A percentile compares a stretch with the other conserved stretches of the same genome.
phyloP scores from a whole-genome alignment of 2,797 vertebrate species.

The Gymnopithys bicolor region DNA sequence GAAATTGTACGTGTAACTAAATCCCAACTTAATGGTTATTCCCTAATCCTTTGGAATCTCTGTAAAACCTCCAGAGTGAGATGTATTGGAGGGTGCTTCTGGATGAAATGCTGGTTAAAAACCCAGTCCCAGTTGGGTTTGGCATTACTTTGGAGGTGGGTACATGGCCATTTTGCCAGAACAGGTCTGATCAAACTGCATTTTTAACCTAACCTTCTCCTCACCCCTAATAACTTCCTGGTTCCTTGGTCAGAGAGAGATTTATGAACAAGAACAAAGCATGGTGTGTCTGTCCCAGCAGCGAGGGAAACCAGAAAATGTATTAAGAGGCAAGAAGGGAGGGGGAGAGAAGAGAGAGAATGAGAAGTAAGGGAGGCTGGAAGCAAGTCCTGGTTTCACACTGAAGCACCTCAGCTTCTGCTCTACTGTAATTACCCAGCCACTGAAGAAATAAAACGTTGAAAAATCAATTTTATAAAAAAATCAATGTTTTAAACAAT shows the following conservation, averaged over 20 bases:
- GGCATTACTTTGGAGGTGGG: neutral
- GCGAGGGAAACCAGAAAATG: slow-evolving; percentile 63
- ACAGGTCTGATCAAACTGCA: slow-evolving; percentile 69
- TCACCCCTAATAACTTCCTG: slow-evolving; percentile 78
- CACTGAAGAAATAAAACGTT: slow-evolving; percentile 73
- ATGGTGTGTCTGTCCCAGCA: slow-evolving; percentile 73
- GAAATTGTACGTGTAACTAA: neutral
- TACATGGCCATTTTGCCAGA: slow-evolving; percentile 28
- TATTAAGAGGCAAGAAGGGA: slow-evolving; percentile 30
- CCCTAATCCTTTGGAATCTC: neutral
- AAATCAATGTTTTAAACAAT: slow-evolving; percentile 82
- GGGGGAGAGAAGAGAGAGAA: neutral
- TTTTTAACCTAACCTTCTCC: slow-evolving; percentile 77
- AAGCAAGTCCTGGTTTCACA: slow-evolving; percentile 33
- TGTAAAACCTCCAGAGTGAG: neutral
- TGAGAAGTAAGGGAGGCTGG: slow-evolving; percentile 11
- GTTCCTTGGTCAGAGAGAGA: slow-evolving; percentile 72
- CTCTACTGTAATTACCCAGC: slow-evolving; percentile 70
- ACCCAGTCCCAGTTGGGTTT: neutral
- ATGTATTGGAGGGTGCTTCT: neutral
- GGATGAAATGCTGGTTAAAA: neutral
- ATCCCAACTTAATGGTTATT: neutral
- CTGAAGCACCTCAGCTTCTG: slow-evolving; percentile 45
- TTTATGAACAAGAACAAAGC: slow-evolving; percentile 79
- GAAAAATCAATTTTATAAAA: slow-evolving; percentile 79